Evolutionary conservation across 1,140 invertebrate species (phyloP).

Genomic region (Drosophila eugracilis): DNA sequence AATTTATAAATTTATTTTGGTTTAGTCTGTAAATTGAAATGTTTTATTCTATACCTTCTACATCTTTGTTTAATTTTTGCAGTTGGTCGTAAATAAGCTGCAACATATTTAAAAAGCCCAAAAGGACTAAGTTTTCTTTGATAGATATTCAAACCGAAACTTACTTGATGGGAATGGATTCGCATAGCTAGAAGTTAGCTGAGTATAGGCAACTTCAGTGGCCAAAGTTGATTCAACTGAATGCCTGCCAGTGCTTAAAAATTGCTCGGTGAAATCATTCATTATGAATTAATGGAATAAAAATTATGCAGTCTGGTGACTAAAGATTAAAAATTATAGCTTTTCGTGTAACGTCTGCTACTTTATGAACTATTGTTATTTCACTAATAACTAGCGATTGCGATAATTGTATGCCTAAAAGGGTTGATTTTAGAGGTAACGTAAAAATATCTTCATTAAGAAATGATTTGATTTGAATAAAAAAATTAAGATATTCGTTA

Average conservation of each 20-base stretch:
- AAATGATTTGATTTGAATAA: not conserved
- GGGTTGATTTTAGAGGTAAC: no score
- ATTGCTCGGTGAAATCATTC: no score
- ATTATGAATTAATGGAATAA: no score
- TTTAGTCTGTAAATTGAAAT: not conserved
- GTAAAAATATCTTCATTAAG: no score
- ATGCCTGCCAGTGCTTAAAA: no score
- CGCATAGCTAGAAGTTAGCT: not conserved
- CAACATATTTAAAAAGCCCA: not conserved
- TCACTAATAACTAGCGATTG: no score
- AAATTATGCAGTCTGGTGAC: no score
- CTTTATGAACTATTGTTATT: no score
- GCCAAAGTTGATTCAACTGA: not conserved
- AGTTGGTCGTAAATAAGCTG: not conserved
- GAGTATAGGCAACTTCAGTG: not conserved
- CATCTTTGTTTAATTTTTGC: not conserved
- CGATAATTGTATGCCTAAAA: no score
- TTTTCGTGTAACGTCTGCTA: no score
- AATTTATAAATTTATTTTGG: not conserved
- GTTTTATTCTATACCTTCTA: constrained; percentile 3
- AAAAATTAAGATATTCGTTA: constrained; percentile 8
- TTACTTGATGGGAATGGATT: not conserved
- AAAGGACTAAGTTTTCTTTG: no score
- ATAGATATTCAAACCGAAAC: not conserved
- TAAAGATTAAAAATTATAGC: no score